phyloP scores from a whole-genome alignment of 2,113 vertebrate species.

The Furnarius figulus region DNA sequence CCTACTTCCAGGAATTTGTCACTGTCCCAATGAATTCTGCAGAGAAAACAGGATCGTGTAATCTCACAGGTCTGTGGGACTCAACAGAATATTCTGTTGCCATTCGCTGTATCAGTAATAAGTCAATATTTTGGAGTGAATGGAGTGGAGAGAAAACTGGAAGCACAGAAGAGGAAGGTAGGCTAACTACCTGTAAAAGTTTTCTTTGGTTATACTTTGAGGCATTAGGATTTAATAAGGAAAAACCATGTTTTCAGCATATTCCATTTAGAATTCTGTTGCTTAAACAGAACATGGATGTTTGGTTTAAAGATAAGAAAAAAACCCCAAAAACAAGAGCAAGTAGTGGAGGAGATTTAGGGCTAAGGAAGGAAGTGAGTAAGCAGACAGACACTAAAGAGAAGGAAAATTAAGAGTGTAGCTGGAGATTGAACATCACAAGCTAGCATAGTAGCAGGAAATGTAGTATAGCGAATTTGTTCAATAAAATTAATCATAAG shows the following conservation, averaged over 20 bases:
- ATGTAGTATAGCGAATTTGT: background rate
- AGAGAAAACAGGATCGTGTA: background rate
- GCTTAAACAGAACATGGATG: background rate
- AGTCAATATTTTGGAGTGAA: slow-evolving; percentile 73
- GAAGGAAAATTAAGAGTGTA: background rate
- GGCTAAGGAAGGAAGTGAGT: background rate
- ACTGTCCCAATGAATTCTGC: background rate
- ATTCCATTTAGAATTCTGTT: background rate
- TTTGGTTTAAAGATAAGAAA: background rate
- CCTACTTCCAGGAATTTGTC: slow-evolving; percentile 18
- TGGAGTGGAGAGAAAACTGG: slow-evolving; percentile 66
- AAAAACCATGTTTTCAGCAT: background rate
- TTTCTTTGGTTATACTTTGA: background rate
- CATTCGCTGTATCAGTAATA: slow-evolving; percentile 2
- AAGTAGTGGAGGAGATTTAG: background rate
- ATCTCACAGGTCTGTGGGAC: slow-evolving; percentile 65
- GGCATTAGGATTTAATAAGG: background rate
- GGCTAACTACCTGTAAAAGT: background rate
- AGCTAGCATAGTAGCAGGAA: background rate
- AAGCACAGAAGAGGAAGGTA: slow-evolving; percentile 68
- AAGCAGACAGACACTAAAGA: background rate
- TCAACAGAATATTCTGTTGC: slow-evolving; percentile 66
- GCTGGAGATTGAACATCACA: background rate
- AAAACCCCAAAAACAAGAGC: background rate
- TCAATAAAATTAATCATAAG: background rate